Base-by-base conservation (phyloP, 2,888 invertebrate species). In the Caenorhabditis parvicauda region DNA sequence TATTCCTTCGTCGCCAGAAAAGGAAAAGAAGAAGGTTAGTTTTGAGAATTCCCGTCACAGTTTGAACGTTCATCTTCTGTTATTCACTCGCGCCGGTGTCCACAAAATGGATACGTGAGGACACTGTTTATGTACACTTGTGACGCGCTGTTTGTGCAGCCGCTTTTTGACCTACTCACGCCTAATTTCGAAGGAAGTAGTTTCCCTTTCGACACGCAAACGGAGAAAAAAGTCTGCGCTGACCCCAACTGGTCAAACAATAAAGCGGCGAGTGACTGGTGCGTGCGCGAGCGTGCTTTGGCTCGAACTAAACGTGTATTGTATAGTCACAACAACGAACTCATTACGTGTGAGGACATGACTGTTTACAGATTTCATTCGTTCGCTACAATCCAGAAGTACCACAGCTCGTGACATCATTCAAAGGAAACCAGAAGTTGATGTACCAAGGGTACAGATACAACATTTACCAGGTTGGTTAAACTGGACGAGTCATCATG, bases 361-460 rank as follows among this genome's bases (percentile, higher is more conserved):
- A 35, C 27, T 2, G 35, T 24, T 59, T 67, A 41, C 58, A 66
- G 58, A 62, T 72, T 24, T 47, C 49, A n/a, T 72, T 72, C 50
- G 60, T 65, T n/a, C 67, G 66, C 9, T 79, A 79, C 59, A 74
- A 79, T 56, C 72, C 79, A 19, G 70, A 66, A 43, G 62, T 71
- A 41, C 79, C 79, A 19, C 75, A 74, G 54, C 74, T 77, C 54
- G 77, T 79, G 43, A 79, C 77, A 5, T 77, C 77, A 7, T 79
- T 79, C 59, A 79, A 79, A 59, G 79, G 76, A 60, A 76, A 79
- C 54, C 79, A 79, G 57, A 79, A 79, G 55, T 65, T 79, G 22
- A 79, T 79, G 69, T 79, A 71, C 55, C 72, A 76, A 56, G 79
- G 79, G 35, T 77, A 79, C 55, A 70, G 79, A 37, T 79, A 79